Percentiles rank a stretch among this genome's conserved stretches.
These are phyloP conservation scores for Micromussa lordhowensis DNA, from an alignment of 92 coral and sea anemone species.

Conservation along the genomic window DNA sequence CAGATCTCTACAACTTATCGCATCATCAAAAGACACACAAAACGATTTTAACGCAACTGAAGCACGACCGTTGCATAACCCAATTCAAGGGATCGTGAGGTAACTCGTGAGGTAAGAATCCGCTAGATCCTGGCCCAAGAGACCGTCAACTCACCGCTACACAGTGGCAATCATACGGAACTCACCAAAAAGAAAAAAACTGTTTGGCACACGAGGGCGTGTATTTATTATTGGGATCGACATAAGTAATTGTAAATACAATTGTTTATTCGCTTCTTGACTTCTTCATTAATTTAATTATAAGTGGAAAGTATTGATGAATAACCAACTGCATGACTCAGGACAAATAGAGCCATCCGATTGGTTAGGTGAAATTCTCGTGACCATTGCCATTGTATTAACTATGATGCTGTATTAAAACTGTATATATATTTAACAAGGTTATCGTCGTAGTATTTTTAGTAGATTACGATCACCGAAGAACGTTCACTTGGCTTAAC, in stretches of 20 bases:
- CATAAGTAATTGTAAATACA: background rate
- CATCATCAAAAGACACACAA: background rate
- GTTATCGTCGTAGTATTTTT: background rate
- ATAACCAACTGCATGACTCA: slow-evolving; percentile 8
- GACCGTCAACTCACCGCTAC: background rate
- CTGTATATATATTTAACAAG: background rate
- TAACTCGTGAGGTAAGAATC: too few species aligned
- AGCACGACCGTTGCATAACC: background rate
- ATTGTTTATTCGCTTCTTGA: background rate
- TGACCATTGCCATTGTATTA: background rate
- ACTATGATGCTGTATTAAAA: background rate
- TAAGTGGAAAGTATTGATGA: background rate
- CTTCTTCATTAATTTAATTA: background rate
- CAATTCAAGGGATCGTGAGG: background rate
- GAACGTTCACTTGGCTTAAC: background rate
- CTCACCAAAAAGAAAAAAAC: background rate
- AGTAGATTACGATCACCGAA: background rate
- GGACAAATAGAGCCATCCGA: background rate
- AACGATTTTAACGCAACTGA: background rate
- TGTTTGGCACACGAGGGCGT: background rate
- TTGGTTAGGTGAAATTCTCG: background rate
- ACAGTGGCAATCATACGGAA: background rate
- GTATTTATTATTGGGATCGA: background rate
- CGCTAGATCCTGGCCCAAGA: too few species aligned
- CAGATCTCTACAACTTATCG: background rate